phyloP scores from a whole-genome alignment of 2,888 invertebrate species.

The Drosophila prostipennis region DNA sequence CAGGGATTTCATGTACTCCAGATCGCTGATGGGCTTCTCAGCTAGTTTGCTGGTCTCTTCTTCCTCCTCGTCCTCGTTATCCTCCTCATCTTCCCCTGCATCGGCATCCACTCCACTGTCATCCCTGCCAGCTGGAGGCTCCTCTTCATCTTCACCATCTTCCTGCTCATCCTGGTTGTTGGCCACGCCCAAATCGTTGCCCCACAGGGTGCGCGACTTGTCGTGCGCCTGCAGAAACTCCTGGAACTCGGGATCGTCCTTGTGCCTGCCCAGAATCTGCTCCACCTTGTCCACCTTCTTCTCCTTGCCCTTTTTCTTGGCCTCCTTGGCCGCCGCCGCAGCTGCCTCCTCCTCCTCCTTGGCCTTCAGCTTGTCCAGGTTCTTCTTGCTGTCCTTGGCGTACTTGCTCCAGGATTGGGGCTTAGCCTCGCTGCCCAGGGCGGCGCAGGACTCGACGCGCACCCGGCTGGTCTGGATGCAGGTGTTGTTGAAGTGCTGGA shows the following conservation, averaged over 20 bases:
- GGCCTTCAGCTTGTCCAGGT: constrained; percentile 50
- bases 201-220: constrained; percentile 86
- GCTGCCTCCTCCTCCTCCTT: constrained; percentile 81
- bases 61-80: constrained; percentile 71
- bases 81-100: constrained; percentile 65
- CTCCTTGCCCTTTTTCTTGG: constrained; percentile 55
- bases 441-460: constrained; percentile 89
- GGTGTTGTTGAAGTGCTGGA: constrained; percentile 92
- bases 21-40: constrained; percentile 90
- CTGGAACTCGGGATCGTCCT: constrained; percentile 94
- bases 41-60: constrained; percentile 86
- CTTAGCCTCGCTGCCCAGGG: constrained; percentile 89
- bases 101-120: constrained; percentile 80
- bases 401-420: constrained; percentile 97
- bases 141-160: constrained; percentile 63
- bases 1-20: constrained; percentile 91
- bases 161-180: constrained; percentile 59
- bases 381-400: constrained; percentile 89
- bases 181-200: constrained; percentile 85
- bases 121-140: constrained; percentile 63
- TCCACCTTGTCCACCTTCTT: constrained; percentile 85
- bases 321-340: constrained; percentile 54
- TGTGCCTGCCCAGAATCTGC: constrained; percentile 90
- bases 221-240: constrained; percentile 95
- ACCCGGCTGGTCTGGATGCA: constrained; percentile 94